phyloP scores from a whole-genome alignment of 2,888 invertebrate genomes.

The Drosophila eohydei region DNA sequence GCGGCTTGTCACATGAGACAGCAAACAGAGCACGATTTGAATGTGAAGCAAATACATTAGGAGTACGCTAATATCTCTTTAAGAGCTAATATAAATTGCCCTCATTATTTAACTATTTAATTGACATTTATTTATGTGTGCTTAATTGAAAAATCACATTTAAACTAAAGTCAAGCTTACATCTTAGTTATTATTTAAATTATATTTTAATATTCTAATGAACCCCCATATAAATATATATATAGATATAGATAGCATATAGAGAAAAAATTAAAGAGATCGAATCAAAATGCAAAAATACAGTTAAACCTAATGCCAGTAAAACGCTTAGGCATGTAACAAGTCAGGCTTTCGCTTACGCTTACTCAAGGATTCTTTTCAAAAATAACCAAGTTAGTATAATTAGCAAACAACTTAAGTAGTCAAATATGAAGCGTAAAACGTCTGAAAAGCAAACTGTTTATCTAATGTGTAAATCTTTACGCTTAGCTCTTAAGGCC shows the following conservation, averaged over 20 bases:
- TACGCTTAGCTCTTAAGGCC: constrained; percentile 1
- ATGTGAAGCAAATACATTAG: constrained; percentile 20
- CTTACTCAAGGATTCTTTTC: no score
- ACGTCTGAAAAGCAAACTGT: neutral
- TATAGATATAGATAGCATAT: no score
- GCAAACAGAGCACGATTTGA: constrained; percentile 55
- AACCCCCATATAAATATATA: no score
- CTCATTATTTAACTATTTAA: constrained; percentile 8
- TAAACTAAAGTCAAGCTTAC: neutral
- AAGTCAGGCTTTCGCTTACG: no score
- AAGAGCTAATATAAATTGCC: constrained; percentile 20
- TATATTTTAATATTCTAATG: no score
- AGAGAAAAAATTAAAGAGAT: no score
- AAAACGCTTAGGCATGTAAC: no score
- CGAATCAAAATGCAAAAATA: no score
- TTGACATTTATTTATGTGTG: neutral
- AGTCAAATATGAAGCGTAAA: neutral
- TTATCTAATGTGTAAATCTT: neutral
- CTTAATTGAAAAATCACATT: neutral
- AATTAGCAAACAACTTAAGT: neutral
- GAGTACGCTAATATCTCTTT: constrained; percentile 38
- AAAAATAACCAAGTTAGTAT: no score
- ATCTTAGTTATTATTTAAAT: neutral
- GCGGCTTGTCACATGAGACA: constrained; percentile 43
- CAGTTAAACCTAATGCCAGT: no score